phyloP scores from a whole-genome alignment of 2,113 vertebrate species.

The Carassius carassius region DNA sequence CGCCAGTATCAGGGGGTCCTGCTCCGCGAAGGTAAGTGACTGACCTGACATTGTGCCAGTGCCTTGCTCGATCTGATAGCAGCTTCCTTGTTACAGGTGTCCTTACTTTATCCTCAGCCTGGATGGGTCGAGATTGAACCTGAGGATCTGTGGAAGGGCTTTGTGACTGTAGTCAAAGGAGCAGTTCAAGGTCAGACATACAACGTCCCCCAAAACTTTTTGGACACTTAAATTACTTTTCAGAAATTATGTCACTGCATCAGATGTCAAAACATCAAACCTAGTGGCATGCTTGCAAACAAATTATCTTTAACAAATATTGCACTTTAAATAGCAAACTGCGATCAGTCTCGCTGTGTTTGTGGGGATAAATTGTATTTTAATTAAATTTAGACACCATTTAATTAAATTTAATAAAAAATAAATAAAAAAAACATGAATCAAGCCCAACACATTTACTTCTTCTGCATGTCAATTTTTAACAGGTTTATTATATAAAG shows the following conservation, averaged over 20 bases:
- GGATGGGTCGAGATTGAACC: conserved; percentile 92
- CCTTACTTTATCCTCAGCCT: conserved; percentile 77
- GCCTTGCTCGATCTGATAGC: not conserved
- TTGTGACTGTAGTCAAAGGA: conserved; percentile 85
- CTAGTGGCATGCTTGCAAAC: not conserved
- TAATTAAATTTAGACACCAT: not conserved
- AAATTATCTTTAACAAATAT: not conserved
- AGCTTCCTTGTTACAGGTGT: conserved; percentile 72
- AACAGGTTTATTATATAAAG: not conserved
- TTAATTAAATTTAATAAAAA: too few species aligned
- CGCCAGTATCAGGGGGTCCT: conserved; percentile 78
- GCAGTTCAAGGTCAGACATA: conserved; percentile 84
- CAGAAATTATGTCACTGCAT: not conserved
- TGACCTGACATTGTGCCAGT: not conserved
- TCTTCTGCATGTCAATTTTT: not conserved
- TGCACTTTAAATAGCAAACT: not conserved
- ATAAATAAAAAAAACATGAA: not conserved
- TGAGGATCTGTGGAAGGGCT: conserved; percentile 85
- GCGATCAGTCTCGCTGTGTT: not conserved
- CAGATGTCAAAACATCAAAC: not conserved
- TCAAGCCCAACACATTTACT: too few species aligned
- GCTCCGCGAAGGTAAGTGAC: conserved; percentile 77
- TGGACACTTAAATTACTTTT: too few species aligned
- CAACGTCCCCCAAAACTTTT: not conserved
- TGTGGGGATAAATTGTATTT: not conserved